Evolutionary conservation across 2,888 invertebrate species (phyloP).

Genomic region (Endomychus coccineus): DNA sequence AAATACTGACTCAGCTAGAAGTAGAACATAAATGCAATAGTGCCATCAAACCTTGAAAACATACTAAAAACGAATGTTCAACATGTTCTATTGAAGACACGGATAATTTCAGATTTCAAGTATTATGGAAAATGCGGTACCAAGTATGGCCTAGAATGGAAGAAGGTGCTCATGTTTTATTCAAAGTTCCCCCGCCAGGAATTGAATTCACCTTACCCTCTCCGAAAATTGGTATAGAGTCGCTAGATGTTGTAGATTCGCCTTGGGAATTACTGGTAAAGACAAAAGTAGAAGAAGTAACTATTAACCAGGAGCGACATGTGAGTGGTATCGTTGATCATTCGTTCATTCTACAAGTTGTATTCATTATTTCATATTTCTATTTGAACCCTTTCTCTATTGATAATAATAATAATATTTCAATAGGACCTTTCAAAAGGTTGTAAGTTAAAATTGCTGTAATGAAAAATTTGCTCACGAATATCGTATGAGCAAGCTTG

Average conservation of each 20-base stretch:
- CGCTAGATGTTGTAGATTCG: conserved; percentile 91
- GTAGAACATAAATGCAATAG: too few relatives aligned
- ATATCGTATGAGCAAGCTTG: too few relatives aligned
- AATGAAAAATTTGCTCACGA: too few relatives aligned
- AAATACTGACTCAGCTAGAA: too few relatives aligned
- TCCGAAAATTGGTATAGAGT: conserved; percentile 96
- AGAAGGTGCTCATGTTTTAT: conserved; percentile 88
- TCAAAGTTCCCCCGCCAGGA: conserved; percentile 98
- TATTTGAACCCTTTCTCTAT: too few relatives aligned
- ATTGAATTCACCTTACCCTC: conserved; percentile 99
- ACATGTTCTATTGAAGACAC: background rate
- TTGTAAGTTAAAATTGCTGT: too few relatives aligned
- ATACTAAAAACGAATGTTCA: background rate
- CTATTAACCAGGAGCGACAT: conserved; percentile 94
- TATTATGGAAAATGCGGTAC: conserved; percentile 92
- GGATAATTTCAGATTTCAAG: conserved; percentile 64
- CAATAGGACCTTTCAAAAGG: too few relatives aligned
- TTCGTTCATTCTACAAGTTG: too few relatives aligned
- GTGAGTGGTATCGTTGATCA: conserved; percentile 58
- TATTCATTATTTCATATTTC: too few relatives aligned
- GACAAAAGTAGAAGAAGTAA: conserved; percentile 98
- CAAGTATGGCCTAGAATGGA: conserved; percentile 99
- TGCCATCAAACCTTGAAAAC: too few relatives aligned
- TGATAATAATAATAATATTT: too few relatives aligned
- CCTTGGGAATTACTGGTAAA: conserved; percentile 98